Conservation (phyloP, 2,113 vertebrate species). For the Pluvianellus socialis region DNA sequence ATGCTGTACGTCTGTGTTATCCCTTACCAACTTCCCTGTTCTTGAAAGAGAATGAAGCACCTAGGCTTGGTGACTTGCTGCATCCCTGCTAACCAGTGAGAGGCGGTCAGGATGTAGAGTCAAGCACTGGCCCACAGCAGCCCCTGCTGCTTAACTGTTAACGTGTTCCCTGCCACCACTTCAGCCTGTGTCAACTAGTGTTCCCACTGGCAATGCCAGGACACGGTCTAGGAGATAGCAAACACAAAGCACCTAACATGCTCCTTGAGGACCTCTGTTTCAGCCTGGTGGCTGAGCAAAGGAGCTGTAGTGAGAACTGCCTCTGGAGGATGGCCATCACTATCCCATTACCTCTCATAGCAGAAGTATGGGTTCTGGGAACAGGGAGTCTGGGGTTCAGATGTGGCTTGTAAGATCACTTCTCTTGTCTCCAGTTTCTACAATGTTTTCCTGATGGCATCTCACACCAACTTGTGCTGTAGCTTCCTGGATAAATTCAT, state of each 20-base stretch:
- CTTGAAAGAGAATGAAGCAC: background rate
- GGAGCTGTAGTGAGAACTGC: background rate
- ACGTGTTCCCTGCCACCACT: rapidly evolving
- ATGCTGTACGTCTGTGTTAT: background rate
- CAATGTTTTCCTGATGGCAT: conserved; percentile 43
- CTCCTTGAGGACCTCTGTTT: background rate
- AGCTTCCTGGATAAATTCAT: conserved; percentile 49
- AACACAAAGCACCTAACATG: background rate
- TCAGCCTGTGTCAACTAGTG: background rate
- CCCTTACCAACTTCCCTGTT: background rate
- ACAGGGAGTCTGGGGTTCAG: background rate
- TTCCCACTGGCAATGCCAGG: background rate
- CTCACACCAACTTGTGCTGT: background rate
- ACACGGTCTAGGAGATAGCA: background rate
- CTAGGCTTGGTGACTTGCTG: background rate
- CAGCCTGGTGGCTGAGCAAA: background rate
- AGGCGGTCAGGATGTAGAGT: background rate
- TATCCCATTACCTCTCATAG: background rate
- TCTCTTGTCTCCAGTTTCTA: background rate
- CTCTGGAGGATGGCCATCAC: background rate
- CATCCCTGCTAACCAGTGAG: background rate
- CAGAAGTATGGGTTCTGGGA: background rate
- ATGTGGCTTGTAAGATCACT: background rate
- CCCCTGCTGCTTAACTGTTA: background rate
- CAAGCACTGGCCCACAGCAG: background rate